Evolutionary conservation across 2,888 invertebrate species (phyloP), one percentile per base, ranked within the genome.

Genomic region (Biston betularia): DNA sequence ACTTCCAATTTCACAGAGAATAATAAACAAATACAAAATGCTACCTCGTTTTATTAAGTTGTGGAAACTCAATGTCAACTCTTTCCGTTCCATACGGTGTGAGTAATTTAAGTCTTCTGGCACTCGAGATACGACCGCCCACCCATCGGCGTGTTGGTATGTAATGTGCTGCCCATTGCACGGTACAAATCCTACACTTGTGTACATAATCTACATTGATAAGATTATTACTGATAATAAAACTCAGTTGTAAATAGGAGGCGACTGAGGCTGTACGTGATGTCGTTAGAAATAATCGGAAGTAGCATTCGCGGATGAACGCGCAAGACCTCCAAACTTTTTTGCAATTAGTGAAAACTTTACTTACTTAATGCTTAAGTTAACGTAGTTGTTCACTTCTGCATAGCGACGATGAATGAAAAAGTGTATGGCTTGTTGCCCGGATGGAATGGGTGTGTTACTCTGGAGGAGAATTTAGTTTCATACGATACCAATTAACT

Each of bases 21-120:
- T 15, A 33, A 45, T 24, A 58, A 53, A 55, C 58, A 77, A 80
- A 79, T 70, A 73, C 70, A 82, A 72, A 82, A 79, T 74, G 71
- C 75, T 83, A 93, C 93, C 93, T 93, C 93, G 82, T 75, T 90
- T 93, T 77, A 93, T 93, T 79, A 93, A 88, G 83, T 93, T 93
- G 78, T 93, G 93, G 73, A 91, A 92, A 84, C 93, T 93, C 77
- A 93, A 86, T 72, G 92, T 91, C 72, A 93, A 83, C 78, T 92
- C 92, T 77, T 86, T 89, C 33, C 86, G 86, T 85, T 89, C 93
- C 93, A 92, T 93, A 86, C 82, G 87, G 80, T 84, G 76, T 75
- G 75, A 79, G 78, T 79, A 76, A 75, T 76, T 71, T 77, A 77
- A 75, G 71, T 76, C 75, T 77, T 80, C 79, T 60, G 74, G 73